Conservation (phyloP, 1,140 invertebrate genomes). For the Littorina saxatilis region DNA sequence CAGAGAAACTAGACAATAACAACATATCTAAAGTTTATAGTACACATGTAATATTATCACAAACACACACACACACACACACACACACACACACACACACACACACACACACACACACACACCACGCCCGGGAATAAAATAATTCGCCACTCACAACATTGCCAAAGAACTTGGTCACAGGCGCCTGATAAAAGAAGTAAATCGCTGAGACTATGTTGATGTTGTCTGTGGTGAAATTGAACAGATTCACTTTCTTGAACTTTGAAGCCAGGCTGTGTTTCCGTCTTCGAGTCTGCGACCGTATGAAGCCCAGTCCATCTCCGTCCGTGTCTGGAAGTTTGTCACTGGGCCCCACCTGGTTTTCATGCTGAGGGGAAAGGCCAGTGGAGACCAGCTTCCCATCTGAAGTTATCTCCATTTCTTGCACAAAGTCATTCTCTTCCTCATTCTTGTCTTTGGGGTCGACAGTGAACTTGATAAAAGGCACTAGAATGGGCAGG, state of each 20-base stretch:
- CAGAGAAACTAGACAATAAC: no score
- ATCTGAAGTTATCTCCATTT: constrained; percentile 36
- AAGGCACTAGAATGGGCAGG: constrained; percentile 63
- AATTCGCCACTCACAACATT: constrained; percentile 50
- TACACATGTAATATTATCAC: no score
- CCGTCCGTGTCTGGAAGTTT: constrained; percentile 12
- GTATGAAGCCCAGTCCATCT: constrained; percentile 51
- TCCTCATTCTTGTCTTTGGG: constrained; percentile 46
- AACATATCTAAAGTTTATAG: no score
- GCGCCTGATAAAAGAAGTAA: constrained; percentile 69
- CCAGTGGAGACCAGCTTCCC: not conserved
- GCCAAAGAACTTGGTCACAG: constrained; percentile 59
- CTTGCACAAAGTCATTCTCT: not conserved
- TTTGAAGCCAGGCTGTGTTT: constrained; percentile 35
- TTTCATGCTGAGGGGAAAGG: not conserved
- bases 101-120: constrained; percentile 22
- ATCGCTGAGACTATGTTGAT: constrained; percentile 61
- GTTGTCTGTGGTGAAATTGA: constrained; percentile 43
- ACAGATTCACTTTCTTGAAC: constrained; percentile 55
- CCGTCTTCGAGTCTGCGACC: constrained; percentile 35
- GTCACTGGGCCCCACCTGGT: not conserved
- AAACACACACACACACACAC: not conserved
- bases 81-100: constrained; percentile 14
- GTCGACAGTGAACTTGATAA: constrained; percentile 66
- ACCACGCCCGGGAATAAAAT: no score